Evolutionary conservation across 2,888 invertebrate species (phyloP).

Genomic region (Creontiades dilutus): DNA sequence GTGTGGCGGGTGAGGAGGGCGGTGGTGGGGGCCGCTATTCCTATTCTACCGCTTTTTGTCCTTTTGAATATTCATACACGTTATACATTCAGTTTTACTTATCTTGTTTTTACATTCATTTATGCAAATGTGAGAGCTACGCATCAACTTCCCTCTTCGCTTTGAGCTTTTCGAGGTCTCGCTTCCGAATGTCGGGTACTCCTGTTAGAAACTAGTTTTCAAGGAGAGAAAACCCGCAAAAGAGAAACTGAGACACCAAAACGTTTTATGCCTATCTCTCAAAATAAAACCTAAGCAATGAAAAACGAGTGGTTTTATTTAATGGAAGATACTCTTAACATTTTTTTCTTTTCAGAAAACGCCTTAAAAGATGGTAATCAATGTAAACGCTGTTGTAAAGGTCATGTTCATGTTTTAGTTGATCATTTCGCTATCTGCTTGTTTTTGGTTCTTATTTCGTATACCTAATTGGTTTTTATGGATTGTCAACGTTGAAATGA

Average conservation of each 20-base stretch:
- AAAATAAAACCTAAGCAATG: too few relatives aligned
- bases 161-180: conserved; percentile 15
- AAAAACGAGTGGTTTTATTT: too few relatives aligned
- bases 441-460: too few relatives aligned
- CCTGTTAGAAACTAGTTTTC: background rate
- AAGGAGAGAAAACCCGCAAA: background rate
- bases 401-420: too few relatives aligned
- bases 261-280: background rate
- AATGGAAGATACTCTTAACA: too few relatives aligned
- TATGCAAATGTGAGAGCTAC: conserved; percentile 69
- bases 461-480: too few relatives aligned
- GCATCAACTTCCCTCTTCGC: conserved; percentile 11
- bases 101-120: conserved; percentile 75
- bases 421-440: too few relatives aligned
- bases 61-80: conserved; percentile 72
- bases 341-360: too few relatives aligned
- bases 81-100: conserved; percentile 74
- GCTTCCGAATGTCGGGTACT: background rate
- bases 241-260: background rate
- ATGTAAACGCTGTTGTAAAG: too few relatives aligned
- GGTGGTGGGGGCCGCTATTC: conserved; percentile 8
- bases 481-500: too few relatives aligned
- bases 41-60: conserved; percentile 64
- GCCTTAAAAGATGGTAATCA: too few relatives aligned
- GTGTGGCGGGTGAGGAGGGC: background rate